Evolutionary conservation across 2,888 invertebrate species (phyloP).

Genomic region (Sesamia inferens): DNA sequence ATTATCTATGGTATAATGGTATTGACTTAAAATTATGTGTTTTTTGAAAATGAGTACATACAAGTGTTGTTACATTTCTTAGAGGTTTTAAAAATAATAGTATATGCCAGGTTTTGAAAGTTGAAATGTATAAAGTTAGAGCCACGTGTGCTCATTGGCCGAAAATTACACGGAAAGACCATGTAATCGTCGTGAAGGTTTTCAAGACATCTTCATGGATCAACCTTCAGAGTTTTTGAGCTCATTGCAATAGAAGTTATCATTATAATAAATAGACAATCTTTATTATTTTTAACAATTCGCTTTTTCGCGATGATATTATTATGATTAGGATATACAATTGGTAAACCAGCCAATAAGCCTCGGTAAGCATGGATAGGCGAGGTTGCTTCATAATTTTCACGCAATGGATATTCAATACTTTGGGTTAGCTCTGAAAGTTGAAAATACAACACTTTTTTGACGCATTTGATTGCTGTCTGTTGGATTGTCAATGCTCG

Average conservation of each 20-base stretch:
- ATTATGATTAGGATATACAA: not conserved
- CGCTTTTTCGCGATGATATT: not conserved
- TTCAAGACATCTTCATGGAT: not conserved
- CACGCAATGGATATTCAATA: too few species aligned
- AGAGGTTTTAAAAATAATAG: not conserved
- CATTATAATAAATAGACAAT: not conserved
- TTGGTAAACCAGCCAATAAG: not conserved
- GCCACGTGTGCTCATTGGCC: not conserved
- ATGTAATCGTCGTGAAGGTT: too few species aligned
- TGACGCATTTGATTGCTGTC: not conserved
- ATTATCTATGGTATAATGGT: not conserved
- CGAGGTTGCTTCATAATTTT: too few species aligned
- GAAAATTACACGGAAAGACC: not conserved
- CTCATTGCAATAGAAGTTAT: not conserved
- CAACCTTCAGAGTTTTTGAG: not conserved
- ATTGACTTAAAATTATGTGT: not conserved
- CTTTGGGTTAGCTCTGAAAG: not conserved
- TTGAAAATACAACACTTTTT: not conserved
- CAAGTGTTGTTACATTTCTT: not conserved
- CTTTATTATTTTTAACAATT: not conserved
- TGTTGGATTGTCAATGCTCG: not conserved
- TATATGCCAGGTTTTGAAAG: not conserved
- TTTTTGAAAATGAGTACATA: not conserved
- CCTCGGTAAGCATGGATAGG: not conserved
- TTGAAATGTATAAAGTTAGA: not conserved